Percentiles rank a stretch among this genome's conserved stretches.
Conservation (phyloP, 2,888 invertebrate genomes). For the Elysia crispata region DNA sequence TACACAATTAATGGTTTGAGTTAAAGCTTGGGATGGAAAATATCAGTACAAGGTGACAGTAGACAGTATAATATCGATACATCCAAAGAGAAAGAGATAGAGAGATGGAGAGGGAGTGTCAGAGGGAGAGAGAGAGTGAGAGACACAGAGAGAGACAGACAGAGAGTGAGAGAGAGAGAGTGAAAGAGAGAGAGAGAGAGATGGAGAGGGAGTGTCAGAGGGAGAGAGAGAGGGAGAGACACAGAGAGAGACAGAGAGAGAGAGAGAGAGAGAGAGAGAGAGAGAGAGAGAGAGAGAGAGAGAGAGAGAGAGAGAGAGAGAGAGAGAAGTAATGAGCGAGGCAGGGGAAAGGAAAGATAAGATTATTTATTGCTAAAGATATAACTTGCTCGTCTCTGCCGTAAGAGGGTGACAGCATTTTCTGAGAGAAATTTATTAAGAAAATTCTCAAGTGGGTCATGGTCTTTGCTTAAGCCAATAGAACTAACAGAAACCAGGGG, state of each 20-base stretch:
- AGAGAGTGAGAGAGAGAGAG: neutral
- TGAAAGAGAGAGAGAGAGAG: neutral
- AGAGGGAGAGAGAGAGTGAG: constrained; percentile 1
- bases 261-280: neutral
- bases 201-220: too few species aligned
- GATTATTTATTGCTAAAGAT: too few species aligned
- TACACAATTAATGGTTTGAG: neutral
- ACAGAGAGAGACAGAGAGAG: neutral
- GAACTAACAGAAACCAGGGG: too few species aligned
- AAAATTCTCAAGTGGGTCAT: too few species aligned
- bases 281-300: neutral
- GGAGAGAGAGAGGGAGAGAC: too few species aligned
- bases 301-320: constrained; percentile 4
- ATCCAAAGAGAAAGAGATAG: neutral
- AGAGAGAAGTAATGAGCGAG: neutral
- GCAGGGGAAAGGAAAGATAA: neutral
- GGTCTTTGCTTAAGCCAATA: too few species aligned
- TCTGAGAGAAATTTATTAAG: too few species aligned
- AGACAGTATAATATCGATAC: too few species aligned
- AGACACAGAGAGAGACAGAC: neutral
- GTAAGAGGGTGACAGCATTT: too few species aligned
- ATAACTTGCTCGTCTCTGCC: too few species aligned
- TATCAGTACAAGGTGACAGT: too few species aligned
- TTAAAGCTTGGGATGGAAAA: neutral
- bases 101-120: neutral